Percentiles rank a stretch among this genome's conserved stretches.
phyloP scores from a whole-genome alignment of 1,140 invertebrate genomes.

The Cotesia glomerata region DNA sequence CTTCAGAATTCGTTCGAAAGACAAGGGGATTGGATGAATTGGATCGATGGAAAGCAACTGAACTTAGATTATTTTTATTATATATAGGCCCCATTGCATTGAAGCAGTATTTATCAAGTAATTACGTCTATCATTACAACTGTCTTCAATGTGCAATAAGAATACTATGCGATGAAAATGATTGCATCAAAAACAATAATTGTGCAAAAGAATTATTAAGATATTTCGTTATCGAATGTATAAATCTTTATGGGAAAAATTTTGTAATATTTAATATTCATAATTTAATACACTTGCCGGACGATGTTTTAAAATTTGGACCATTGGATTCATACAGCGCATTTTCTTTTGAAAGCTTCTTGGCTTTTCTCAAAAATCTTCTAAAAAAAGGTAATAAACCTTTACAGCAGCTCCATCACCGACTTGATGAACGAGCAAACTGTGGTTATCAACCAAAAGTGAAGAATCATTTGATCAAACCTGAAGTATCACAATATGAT shows the following conservation, averaged over 20 bases:
- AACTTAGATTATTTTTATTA: constrained; percentile 51
- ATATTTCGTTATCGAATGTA: constrained; percentile 15
- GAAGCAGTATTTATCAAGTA: constrained; percentile 36
- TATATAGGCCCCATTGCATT: constrained; percentile 54
- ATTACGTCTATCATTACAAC: constrained; percentile 44
- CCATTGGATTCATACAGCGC: constrained; percentile 27
- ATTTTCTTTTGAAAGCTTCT: constrained; percentile 29
- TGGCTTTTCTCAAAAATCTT: constrained; percentile 19
- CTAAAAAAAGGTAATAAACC: constrained; percentile 30
- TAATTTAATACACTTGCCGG: no score
- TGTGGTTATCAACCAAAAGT: neutral
- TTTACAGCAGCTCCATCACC: constrained; percentile 21
- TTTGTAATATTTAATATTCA: constrained; percentile 27
- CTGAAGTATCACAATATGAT: neutral
- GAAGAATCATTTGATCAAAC: neutral
- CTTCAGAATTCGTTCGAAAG: constrained; percentile 41
- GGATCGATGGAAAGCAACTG: constrained; percentile 48
- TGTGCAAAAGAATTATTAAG: constrained; percentile 11
- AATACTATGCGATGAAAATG: constrained; percentile 17
- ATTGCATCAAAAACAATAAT: constrained; percentile 11
- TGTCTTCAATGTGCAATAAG: constrained; percentile 21
- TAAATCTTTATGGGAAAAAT: constrained; percentile 16
- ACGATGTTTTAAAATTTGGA: constrained; percentile 15
- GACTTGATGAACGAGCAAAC: constrained; percentile 5
- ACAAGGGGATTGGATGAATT: constrained; percentile 36